Base-by-base conservation (phyloP, 2,113 vertebrate genomes). In the Microtus ochrogaster region DNA sequence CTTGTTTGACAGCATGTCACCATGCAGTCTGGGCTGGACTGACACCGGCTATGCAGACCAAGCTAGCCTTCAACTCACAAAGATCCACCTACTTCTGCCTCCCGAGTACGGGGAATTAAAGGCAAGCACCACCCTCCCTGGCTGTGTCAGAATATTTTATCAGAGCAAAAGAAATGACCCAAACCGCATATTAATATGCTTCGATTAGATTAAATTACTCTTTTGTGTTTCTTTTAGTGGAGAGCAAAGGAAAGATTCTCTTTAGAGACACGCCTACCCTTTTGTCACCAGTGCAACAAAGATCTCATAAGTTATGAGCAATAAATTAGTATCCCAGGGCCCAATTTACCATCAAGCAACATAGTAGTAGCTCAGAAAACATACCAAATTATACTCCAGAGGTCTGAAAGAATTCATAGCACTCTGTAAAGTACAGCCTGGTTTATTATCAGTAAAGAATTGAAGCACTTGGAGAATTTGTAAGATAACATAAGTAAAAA, bases 401-500 rank as follows among this genome's bases (percentile, higher is more conserved):
- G 30, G 24, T 82, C 79, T 70, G 65, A 93, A 96, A 97, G 65
- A 93, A 68, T 96, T 92, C 73, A 55, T 93, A 58, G 24, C 12
- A 73, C 55, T n/a, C 66, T 88, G 24, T 65, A 91, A 92, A 91
- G 21, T 87, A 17, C 3, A 36, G 79, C 41, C 22, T 79, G 39
- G 16, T 61, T 90, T 94, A 81, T 94, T 96, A 73, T 76, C 28
- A 61, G 21, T 30, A 52, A 90, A 77, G 77, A 96, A 82, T 88
- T 73, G 78, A 94, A 95, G 85, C 52, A 89, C 73, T 96, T 81
- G 41, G 44, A 83, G 12, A 95, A 84, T 77, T 79, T 95, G 89
- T 92, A 92, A 89, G 93, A 90, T 94, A 90, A 47, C 79, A 36
- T 58, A 58, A 87, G 66, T 88, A 94, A 91, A 95, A 44, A 44